Evolutionary conservation across 2,113 vertebrate genomes (phyloP).

Genomic region (Pseudorasbora parva): DNA sequence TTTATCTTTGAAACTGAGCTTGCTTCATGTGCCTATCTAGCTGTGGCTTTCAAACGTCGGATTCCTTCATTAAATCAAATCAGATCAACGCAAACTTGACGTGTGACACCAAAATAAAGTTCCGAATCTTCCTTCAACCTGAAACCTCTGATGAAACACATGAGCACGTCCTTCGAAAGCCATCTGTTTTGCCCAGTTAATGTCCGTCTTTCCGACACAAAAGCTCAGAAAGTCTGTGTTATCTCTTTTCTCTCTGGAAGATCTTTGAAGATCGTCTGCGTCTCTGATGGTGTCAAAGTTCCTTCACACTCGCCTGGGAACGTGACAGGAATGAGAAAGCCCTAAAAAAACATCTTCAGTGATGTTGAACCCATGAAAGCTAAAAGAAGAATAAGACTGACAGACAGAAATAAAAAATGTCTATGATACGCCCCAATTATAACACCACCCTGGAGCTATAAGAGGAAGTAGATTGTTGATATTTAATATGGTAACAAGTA

Average conservation of each 20-base stretch:
- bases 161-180: background rate
- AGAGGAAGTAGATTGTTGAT: background rate
- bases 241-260: constrained; percentile 24
- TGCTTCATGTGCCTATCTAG: background rate
- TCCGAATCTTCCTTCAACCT: background rate
- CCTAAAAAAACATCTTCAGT: constrained; percentile 24
- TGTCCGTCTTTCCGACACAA: background rate
- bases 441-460: background rate
- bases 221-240: constrained; percentile 30
- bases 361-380: background rate
- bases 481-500: background rate
- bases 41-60: background rate
- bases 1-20: constrained; percentile 3
- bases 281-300: constrained; percentile 38
- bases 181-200: background rate
- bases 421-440: background rate
- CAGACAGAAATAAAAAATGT: background rate
- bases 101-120: background rate
- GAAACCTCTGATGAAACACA: background rate
- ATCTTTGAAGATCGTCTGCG: constrained; percentile 21
- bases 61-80: constrained; percentile 4
- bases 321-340: constrained; percentile 31
- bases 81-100: background rate
- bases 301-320: constrained; percentile 26
- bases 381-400: background rate